phyloP scores from a whole-genome alignment of 92 coral and sea anemone genomes.

The Montipora capitata region DNA sequence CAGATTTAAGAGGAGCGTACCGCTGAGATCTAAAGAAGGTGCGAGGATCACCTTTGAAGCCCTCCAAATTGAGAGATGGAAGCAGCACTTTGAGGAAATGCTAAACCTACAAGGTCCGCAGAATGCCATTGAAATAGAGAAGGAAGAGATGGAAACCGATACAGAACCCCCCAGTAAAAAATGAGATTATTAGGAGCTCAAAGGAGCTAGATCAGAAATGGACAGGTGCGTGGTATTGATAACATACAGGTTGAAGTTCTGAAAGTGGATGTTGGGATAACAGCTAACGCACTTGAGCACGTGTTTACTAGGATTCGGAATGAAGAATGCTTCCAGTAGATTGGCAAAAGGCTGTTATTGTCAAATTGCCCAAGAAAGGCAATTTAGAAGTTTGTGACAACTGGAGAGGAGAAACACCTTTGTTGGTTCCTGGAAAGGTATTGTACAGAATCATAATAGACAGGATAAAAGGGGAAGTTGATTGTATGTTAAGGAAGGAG shows the following conservation, averaged over 20 bases:
- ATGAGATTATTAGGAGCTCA: no score
- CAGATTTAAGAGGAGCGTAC: no score
- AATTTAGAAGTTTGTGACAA: background rate
- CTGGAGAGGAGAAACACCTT: slow-evolving; percentile 18
- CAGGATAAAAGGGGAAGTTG: background rate
- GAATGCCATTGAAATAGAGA: no score
- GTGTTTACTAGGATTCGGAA: background rate
- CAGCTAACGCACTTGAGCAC: background rate
- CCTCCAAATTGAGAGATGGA: no score
- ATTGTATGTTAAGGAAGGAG: background rate
- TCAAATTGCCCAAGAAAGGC: slow-evolving; percentile 9
- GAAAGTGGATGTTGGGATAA: slow-evolving; percentile 1
- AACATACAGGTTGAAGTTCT: slow-evolving; percentile 17
- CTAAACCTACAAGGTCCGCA: no score
- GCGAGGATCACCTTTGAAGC: no score
- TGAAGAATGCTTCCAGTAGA: background rate
- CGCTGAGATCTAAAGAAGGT: no score
- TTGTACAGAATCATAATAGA: background rate
- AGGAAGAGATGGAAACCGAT: no score
- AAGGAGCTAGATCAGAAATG: slow-evolving; percentile 2
- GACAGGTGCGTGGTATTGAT: background rate
- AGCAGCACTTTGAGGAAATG: no score
- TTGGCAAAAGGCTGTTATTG: slow-evolving; percentile 6
- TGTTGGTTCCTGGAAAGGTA: slow-evolving; percentile 1
- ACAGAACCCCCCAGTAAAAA: no score